phyloP scores from a whole-genome alignment of 1,140 invertebrate species.

The Sipha flava region DNA sequence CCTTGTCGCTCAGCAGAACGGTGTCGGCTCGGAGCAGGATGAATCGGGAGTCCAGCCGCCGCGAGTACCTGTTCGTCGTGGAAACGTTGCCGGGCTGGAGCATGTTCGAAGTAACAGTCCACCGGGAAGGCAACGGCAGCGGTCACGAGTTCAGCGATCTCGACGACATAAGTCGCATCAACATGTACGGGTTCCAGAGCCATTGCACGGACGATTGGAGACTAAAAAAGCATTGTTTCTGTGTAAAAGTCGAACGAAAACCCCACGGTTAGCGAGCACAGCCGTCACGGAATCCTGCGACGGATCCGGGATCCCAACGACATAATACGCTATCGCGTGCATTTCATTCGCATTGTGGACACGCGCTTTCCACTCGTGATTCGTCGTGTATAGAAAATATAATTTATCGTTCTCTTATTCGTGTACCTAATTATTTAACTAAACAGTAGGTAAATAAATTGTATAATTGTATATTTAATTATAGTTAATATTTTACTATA shows the following conservation, averaged over 20 bases:
- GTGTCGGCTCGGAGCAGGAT: slow-evolving; percentile 36
- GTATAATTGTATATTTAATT: too few relatives aligned
- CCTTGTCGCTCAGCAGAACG: slow-evolving; percentile 44
- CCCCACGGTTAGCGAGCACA: not conserved
- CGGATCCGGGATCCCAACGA: too few relatives aligned
- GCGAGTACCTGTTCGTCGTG: slow-evolving; percentile 37
- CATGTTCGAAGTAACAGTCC: slow-evolving; percentile 66
- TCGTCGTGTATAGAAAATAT: too few relatives aligned
- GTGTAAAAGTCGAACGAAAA: slow-evolving; percentile 39
- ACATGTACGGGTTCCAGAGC: slow-evolving; percentile 71
- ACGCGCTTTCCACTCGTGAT: too few relatives aligned
- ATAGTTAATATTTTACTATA: too few relatives aligned
- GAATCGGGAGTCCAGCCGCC: slow-evolving; percentile 4
- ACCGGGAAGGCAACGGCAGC: slow-evolving; percentile 37
- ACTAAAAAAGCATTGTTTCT: slow-evolving; percentile 71
- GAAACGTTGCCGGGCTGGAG: slow-evolving; percentile 53
- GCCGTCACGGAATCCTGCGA: too few relatives aligned
- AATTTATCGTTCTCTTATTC: too few relatives aligned
- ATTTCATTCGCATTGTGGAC: too few relatives aligned
- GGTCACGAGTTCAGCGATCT: slow-evolving; percentile 43
- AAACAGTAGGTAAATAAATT: too few relatives aligned
- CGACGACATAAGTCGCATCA: slow-evolving; percentile 67
- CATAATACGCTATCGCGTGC: too few relatives aligned
- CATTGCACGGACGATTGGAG: slow-evolving; percentile 63
- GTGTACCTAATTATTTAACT: too few relatives aligned